These are phyloP conservation scores for Embidobia sp. DNA, from an alignment of 2,888 invertebrate species.

Conservation along the genomic window DNA sequence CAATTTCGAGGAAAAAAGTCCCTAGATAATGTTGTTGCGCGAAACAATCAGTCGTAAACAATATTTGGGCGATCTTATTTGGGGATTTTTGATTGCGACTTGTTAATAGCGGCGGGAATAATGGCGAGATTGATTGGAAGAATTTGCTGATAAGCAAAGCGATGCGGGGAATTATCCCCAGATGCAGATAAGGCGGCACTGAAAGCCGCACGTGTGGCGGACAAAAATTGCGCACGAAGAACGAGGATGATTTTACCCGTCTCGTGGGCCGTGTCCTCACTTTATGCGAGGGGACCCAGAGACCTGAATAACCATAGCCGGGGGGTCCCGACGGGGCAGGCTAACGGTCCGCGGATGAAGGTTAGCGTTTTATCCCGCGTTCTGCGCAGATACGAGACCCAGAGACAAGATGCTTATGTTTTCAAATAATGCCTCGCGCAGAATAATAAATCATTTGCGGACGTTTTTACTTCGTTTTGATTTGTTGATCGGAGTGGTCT, in stretches of 20 bases:
- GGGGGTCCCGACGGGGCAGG: constrained; percentile 77
- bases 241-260: constrained; percentile 62
- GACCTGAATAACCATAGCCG: constrained; percentile 80
- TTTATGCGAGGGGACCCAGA: constrained; percentile 77
- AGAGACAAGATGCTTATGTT: constrained; percentile 31
- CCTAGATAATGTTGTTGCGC: too few relatives aligned
- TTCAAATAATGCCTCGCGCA: constrained; percentile 22
- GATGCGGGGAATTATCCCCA: constrained; percentile 38
- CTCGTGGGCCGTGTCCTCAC: constrained; percentile 61
- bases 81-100: constrained; percentile 6
- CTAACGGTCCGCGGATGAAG: constrained; percentile 81
- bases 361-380: constrained; percentile 69
- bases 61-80: background rate
- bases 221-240: constrained; percentile 49
- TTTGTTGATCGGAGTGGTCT: background rate
- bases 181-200: constrained; percentile 47
- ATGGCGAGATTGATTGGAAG: constrained; percentile 17
- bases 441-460: background rate
- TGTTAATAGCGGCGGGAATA: constrained; percentile 8
- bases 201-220: constrained; percentile 37
- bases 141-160: constrained; percentile 28
- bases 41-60: too few relatives aligned
- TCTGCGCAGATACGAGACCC: constrained; percentile 47
- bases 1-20: too few relatives aligned
- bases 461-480: background rate